Conservation (phyloP, 1,140 invertebrate species). For the Drosophila sp. region DNA sequence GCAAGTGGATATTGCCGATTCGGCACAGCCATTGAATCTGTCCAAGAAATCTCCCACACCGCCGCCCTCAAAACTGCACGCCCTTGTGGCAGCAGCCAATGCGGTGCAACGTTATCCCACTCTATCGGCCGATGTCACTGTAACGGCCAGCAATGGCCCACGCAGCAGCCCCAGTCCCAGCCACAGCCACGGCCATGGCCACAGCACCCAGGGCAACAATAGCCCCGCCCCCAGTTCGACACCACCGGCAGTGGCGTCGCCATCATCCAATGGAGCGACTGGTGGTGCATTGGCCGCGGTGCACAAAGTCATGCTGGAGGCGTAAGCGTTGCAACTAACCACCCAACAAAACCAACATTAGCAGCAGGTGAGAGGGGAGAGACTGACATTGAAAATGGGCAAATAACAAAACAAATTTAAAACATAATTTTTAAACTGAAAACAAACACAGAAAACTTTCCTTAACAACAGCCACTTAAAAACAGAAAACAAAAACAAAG, state of each 20-base stretch:
- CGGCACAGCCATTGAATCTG: slow-evolving; percentile 92
- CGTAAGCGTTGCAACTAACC: slow-evolving; percentile 82
- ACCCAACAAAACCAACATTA: neutral
- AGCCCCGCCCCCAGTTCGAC: slow-evolving; percentile 34
- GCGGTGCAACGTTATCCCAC: slow-evolving; percentile 75
- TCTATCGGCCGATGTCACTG: slow-evolving; percentile 74
- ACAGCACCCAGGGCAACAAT: neutral
- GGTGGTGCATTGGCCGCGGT: slow-evolving; percentile 48
- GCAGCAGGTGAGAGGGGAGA: slow-evolving; percentile 32
- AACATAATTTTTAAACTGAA: neutral
- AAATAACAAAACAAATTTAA: slow-evolving; percentile 17
- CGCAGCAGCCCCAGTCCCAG: slow-evolving; percentile 31
- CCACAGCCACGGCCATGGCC: slow-evolving; percentile 48
- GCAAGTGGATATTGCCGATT: slow-evolving; percentile 91
- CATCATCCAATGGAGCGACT: slow-evolving; percentile 13
- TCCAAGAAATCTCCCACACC: slow-evolving; percentile 94
- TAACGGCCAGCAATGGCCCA: slow-evolving; percentile 55
- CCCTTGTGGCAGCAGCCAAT: slow-evolving; percentile 70
- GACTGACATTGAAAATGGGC: slow-evolving; percentile 42
- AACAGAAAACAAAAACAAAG: slow-evolving; percentile 51
- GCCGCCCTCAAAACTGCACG: slow-evolving; percentile 85
- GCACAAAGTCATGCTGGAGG: slow-evolving; percentile 85
- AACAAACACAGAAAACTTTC: slow-evolving; percentile 68
- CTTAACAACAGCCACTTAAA: slow-evolving; percentile 45
- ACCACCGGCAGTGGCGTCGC: slow-evolving; percentile 57